These are phyloP conservation scores for Acromyrmex heyeri DNA, from an alignment of 1,140 invertebrate species.

Conservation along the genomic window DNA sequence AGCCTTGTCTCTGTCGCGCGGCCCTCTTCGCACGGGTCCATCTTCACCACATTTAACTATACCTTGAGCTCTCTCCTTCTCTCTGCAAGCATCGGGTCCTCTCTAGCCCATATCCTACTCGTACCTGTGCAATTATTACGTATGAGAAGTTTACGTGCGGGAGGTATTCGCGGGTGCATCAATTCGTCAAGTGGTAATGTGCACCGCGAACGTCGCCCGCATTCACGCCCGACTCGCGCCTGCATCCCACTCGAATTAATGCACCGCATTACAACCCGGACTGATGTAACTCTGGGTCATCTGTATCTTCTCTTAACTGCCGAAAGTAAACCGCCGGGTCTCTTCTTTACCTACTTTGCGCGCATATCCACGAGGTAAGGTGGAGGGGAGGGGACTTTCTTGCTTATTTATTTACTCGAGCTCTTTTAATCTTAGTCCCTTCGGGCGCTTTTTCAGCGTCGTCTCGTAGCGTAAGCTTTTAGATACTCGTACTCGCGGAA, in stretches of 20 bases:
- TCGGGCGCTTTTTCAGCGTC: constrained; percentile 52
- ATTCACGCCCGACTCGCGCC: neutral
- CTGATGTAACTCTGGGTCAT: constrained; percentile 28
- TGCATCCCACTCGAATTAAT: constrained; percentile 32
- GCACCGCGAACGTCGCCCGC: neutral
- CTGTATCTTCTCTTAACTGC: constrained; percentile 52
- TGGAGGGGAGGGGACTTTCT: constrained; percentile 7
- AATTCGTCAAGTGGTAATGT: neutral
- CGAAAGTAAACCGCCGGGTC: constrained; percentile 40
- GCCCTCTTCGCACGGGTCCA: constrained; percentile 56
- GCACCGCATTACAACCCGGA: constrained; percentile 41
- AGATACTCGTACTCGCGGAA: constrained; percentile 52
- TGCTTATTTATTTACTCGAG: constrained; percentile 50
- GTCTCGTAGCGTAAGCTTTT: constrained; percentile 50
- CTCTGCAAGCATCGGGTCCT: neutral
- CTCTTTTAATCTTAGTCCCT: constrained; percentile 60
- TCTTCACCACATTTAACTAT: constrained; percentile 36
- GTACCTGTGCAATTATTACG: constrained; percentile 32
- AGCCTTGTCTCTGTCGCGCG: constrained; percentile 64
- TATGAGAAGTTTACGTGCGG: neutral
- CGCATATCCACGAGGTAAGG: constrained; percentile 40
- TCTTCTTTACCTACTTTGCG: constrained; percentile 48
- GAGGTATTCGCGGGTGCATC: neutral
- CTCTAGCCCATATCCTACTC: constrained; percentile 28
- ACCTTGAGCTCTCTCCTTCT: neutral